Conservation (phyloP, 2,113 vertebrate species). For the Pangasianodon hypophthalmus region DNA sequence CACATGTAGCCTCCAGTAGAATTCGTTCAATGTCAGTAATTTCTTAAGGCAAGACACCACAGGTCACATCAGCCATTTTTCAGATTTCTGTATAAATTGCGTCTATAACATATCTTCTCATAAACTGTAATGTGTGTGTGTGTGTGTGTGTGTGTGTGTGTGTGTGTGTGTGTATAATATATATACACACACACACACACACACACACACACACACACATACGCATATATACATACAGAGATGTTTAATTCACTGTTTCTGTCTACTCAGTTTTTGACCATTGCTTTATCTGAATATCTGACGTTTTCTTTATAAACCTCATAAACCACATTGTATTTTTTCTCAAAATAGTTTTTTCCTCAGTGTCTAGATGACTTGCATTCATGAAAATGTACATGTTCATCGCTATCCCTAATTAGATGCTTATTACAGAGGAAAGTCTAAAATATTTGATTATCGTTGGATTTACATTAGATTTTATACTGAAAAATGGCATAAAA, state of each 20-base stretch:
- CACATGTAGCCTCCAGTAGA: neutral
- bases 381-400: neutral
- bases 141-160: no score
- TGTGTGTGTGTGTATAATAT: no score
- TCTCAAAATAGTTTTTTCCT: neutral
- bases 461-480: neutral
- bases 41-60: conserved; percentile 2
- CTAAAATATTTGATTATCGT: neutral
- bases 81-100: neutral
- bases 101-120: neutral
- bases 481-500: neutral
- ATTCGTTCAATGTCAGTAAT: neutral
- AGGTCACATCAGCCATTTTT: neutral
- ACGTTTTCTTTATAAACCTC: neutral
- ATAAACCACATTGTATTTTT: neutral
- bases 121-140: no score
- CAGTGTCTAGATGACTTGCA: neutral
- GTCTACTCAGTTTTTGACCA: no score
- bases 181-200: neutral
- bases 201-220: neutral
- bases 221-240: no score
- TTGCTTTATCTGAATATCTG: no score
- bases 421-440: neutral
- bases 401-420: neutral
- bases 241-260: neutral